phyloP scores from a whole-genome alignment of 2,888 invertebrate species.

The Rhogogaster chlorosoma region DNA sequence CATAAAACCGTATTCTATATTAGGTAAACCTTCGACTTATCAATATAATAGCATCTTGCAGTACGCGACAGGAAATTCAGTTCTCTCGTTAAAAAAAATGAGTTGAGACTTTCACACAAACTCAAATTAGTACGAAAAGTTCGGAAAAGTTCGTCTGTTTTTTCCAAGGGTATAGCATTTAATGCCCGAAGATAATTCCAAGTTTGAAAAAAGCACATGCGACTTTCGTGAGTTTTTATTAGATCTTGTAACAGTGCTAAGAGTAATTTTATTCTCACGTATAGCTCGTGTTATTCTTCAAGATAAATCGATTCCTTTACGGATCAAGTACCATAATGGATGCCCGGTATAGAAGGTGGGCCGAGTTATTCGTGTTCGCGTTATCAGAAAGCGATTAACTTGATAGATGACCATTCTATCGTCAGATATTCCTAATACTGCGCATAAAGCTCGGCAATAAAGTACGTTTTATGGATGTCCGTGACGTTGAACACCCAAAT shows the following conservation, averaged over 20 bases:
- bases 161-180: background rate
- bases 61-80: background rate
- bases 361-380: background rate
- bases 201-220: background rate
- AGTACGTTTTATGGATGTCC: constrained; percentile 25
- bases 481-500: constrained; percentile 16
- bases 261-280: background rate
- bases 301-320: background rate
- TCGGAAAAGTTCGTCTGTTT: background rate
- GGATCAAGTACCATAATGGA: background rate
- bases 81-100: background rate
- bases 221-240: background rate
- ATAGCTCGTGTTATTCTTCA: background rate
- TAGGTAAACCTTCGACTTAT: background rate
- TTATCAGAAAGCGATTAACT: constrained; percentile 38
- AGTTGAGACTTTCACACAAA: background rate
- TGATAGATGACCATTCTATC: constrained; percentile 28
- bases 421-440: constrained; percentile 27
- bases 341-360: background rate
- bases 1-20: background rate
- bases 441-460: constrained; percentile 12
- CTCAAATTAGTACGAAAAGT: background rate
- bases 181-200: background rate
- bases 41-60: background rate
- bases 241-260: background rate